These are phyloP conservation scores for Philaenus spumarius DNA, from an alignment of 1,140 invertebrate species.

Conservation along the genomic window DNA sequence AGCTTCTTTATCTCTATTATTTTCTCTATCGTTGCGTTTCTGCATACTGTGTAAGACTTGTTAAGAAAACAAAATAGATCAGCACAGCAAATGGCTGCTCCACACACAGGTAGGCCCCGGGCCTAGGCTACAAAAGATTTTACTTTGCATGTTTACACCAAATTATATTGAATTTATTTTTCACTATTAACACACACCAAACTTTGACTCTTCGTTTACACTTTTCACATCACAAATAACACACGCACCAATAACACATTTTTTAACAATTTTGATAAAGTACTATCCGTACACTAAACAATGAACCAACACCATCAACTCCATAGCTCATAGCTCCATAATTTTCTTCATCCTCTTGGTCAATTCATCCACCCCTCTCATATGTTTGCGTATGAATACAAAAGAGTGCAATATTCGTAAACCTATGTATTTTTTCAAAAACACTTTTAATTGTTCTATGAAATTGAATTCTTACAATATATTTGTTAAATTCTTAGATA, in stretches of 20 bases:
- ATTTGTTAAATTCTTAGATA: not conserved
- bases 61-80: slow-evolving; percentile 19
- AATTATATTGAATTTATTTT: slow-evolving; percentile 9
- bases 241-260: slow-evolving; percentile 5
- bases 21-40: slow-evolving; percentile 30
- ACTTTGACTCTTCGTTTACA: slow-evolving; percentile 2
- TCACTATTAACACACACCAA: slow-evolving; percentile 18
- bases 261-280: slow-evolving; percentile 6
- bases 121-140: slow-evolving; percentile 23
- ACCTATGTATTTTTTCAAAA: not conserved
- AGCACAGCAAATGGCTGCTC: slow-evolving; percentile 24
- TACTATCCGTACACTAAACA: slow-evolving; percentile 11
- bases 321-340: slow-evolving; percentile 23
- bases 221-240: slow-evolving; percentile 20
- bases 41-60: slow-evolving; percentile 29
- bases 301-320: slow-evolving; percentile 25
- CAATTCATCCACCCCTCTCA: slow-evolving; percentile 1
- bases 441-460: not conserved
- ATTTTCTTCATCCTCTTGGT: slow-evolving; percentile 12
- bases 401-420: not conserved
- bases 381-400: slow-evolving; percentile 23
- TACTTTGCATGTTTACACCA: slow-evolving; percentile 18
- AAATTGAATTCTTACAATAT: not conserved
- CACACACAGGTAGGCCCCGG: slow-evolving; percentile 27
- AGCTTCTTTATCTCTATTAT: slow-evolving; percentile 26